Evolutionary conservation across 2,888 invertebrate species (phyloP), one percentile per base, ranked within the genome.

Genomic region (Papilio gigon): DNA sequence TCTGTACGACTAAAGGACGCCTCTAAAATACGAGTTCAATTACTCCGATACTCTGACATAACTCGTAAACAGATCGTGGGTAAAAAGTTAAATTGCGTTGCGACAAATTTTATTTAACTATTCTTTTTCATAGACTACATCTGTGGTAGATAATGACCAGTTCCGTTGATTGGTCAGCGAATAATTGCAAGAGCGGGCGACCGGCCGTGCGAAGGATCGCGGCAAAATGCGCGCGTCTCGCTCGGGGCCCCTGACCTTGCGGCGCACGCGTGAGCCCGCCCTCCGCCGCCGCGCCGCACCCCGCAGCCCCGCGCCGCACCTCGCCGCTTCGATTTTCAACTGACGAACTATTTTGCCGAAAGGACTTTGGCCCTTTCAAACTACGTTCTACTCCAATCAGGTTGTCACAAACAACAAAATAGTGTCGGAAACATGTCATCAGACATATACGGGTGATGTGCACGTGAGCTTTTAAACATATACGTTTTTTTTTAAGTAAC

Each of bases 231-330:
- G 84, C 81, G 79, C 81, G 82, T 79, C 78, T 76, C 74, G 80
- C 78, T 76, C 74, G 80, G 87, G 88, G 87, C 88, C 89, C 85
- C 88, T 87, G 88, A 86, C 88, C 88, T 88, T 88, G 88, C 77
- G 78, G 75, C 71, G 77, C 79, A 79, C 83, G 80, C 82, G 80
- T 80, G 74, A 78, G 73, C 74, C 76, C 79, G 77, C 77, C 81
- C 73, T n/a, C n/a, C n/a, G 71, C 73, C 71, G n/a, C n/a, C n/a
- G n/a, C n/a, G n/a, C n/a, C n/a, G n/a, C n/a, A 73, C 76, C 71
- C 64, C 72, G 73, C 70, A 72, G 71, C 73, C 71, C 69, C 73
- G 68, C 74, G 73, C 79, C 77, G 76, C 73, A 76, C 73, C 75
- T 74, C 75, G 78, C 78, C 81, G 84, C 82, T 80, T 82, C 85